A percentile compares a stretch with the other conserved stretches of the same genome.
phyloP scores from a whole-genome alignment of 1,140 invertebrate species.

The Hestina assimilis region DNA sequence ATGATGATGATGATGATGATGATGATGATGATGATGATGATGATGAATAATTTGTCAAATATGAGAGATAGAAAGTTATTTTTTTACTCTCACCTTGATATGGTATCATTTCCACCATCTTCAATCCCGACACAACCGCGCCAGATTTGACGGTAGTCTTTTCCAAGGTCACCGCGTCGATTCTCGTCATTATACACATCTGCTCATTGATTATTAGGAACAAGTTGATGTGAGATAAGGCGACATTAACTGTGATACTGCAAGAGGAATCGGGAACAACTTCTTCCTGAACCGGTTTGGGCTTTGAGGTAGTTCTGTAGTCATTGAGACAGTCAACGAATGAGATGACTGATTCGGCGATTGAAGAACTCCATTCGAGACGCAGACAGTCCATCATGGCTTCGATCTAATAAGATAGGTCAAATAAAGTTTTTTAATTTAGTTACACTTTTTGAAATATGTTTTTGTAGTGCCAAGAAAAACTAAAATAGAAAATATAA shows the following conservation, averaged over 20 bases:
- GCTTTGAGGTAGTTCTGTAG: constrained; percentile 34
- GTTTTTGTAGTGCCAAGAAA: no score
- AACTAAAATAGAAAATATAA: no score
- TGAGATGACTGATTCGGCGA: constrained; percentile 57
- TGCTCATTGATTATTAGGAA: constrained; percentile 61
- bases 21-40: no score
- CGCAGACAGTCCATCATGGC: constrained; percentile 75
- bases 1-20: no score
- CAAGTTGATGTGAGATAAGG: constrained; percentile 72
- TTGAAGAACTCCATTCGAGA: constrained; percentile 60
- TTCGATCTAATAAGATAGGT: constrained; percentile 55
- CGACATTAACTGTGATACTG: constrained; percentile 60
- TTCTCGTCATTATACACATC: constrained; percentile 66
- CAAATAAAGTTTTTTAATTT: no score
- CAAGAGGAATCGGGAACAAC: constrained; percentile 28
- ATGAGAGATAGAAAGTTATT: neutral
- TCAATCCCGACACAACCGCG: constrained; percentile 63
- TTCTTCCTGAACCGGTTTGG: constrained; percentile 4
- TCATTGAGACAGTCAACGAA: constrained; percentile 58
- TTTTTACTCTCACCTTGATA: constrained; percentile 51
- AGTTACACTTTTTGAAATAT: no score
- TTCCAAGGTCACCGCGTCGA: constrained; percentile 69
- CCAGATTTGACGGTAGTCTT: constrained; percentile 50
- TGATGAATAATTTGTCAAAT: no score
- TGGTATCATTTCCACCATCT: constrained; percentile 71